Evolutionary conservation across 1,140 invertebrate species (phyloP).

Genomic region (Cydia fagiglandana): DNA sequence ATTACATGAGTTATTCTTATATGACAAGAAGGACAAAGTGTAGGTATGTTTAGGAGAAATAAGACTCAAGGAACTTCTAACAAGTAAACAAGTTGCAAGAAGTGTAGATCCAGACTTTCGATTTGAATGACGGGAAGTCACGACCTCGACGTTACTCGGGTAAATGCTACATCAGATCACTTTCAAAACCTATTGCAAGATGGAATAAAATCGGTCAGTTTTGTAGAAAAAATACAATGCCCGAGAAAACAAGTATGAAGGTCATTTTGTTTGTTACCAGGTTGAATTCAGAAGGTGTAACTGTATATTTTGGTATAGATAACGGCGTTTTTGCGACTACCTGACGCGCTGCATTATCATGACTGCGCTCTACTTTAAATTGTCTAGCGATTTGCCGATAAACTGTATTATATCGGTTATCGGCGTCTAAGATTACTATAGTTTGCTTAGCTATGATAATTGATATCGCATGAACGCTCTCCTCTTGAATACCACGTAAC

Average conservation of each 20-base stretch:
- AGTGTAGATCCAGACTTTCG: conserved; percentile 21
- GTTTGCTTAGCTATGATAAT: no score
- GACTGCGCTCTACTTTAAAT: neutral
- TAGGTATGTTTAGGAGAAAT: neutral
- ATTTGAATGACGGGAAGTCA: conserved; percentile 31
- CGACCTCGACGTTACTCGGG: conserved; percentile 24
- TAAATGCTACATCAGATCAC: conserved; percentile 8
- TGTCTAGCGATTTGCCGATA: neutral
- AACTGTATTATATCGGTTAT: neutral
- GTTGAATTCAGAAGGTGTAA: neutral
- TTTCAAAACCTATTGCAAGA: conserved; percentile 33
- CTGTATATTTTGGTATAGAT: neutral
- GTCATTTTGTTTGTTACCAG: neutral
- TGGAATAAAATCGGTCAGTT: neutral
- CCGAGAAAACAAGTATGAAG: neutral
- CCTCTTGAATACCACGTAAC: neutral
- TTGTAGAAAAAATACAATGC: neutral
- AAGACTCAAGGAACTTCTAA: neutral
- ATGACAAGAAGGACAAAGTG: neutral
- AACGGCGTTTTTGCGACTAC: neutral
- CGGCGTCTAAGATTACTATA: neutral
- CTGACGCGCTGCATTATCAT: neutral
- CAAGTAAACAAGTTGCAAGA: conserved; percentile 19
- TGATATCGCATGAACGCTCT: no score
- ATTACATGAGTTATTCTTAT: neutral